Conservation (phyloP, 1,140 invertebrate genomes). For the Ladona fulva region DNA sequence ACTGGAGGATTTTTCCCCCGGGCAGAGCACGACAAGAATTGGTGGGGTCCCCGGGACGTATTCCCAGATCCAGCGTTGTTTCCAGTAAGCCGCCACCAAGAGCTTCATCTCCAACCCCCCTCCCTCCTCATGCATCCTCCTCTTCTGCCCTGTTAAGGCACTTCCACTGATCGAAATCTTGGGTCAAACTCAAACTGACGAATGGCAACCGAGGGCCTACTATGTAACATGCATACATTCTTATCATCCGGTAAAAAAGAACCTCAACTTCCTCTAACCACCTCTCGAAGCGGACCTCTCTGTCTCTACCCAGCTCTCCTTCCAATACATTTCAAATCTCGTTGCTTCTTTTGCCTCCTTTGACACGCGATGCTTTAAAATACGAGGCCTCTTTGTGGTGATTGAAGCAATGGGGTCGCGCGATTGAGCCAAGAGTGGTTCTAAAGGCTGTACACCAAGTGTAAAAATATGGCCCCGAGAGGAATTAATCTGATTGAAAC, state of each 20-base stretch:
- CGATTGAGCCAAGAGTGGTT: too few relatives aligned
- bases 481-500: too few relatives aligned
- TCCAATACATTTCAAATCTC: not conserved
- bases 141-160: not conserved
- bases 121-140: not conserved
- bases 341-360: not conserved
- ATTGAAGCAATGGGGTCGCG: too few relatives aligned
- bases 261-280: not conserved
- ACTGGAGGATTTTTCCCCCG: not conserved
- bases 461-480: too few relatives aligned
- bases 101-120: not conserved
- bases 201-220: not conserved
- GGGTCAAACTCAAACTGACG: not conserved
- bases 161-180: not conserved
- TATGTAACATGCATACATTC: not conserved
- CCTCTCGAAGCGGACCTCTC: not conserved
- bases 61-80: not conserved
- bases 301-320: not conserved
- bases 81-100: not conserved
- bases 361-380: too few relatives aligned
- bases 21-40: not conserved
- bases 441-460: too few relatives aligned
- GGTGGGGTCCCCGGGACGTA: not conserved
- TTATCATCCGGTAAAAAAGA: not conserved
- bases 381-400: too few relatives aligned